Evolutionary conservation across 2,113 vertebrate species (phyloP).

Genomic region (Tragelaphus imberbis): DNA sequence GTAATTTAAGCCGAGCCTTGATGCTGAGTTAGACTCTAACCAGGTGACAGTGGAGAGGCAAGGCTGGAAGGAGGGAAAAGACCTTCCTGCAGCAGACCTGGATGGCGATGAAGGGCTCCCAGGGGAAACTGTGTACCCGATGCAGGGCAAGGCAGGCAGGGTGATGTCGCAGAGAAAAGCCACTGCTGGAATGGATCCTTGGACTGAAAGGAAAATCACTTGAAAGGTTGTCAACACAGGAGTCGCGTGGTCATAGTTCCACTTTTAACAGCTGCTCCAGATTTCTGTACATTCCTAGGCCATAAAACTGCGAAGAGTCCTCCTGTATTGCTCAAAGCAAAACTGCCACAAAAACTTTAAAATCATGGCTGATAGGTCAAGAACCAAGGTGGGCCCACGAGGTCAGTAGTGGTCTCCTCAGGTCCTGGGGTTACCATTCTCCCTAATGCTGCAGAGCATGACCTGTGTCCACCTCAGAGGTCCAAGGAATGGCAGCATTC

Average conservation of each 20-base stretch:
- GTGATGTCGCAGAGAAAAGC: background rate
- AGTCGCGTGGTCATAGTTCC: rapidly evolving
- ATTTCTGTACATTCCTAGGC: background rate
- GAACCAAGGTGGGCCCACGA: rapidly evolving
- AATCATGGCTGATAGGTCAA: background rate
- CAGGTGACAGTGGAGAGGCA: background rate
- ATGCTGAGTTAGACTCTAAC: background rate
- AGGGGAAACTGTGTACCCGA: background rate
- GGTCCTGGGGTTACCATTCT: rapidly evolving
- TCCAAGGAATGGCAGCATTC: background rate
- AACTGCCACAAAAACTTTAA: background rate
- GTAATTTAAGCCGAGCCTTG: background rate
- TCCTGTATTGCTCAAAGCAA: background rate
- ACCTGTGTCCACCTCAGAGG: background rate
- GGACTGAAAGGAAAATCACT: background rate
- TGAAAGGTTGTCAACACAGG: background rate
- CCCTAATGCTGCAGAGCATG: rapidly evolving
- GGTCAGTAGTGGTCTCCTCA: background rate
- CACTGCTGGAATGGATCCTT: background rate
- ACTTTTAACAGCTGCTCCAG: background rate
- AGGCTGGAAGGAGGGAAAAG: background rate
- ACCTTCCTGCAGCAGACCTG: background rate
- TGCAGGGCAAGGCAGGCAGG: background rate
- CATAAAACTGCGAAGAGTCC: background rate
- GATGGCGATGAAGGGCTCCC: too few species aligned